phyloP scores from a whole-genome alignment of 2,797 vertebrate genomes.

The Chloroceryle amazona region DNA sequence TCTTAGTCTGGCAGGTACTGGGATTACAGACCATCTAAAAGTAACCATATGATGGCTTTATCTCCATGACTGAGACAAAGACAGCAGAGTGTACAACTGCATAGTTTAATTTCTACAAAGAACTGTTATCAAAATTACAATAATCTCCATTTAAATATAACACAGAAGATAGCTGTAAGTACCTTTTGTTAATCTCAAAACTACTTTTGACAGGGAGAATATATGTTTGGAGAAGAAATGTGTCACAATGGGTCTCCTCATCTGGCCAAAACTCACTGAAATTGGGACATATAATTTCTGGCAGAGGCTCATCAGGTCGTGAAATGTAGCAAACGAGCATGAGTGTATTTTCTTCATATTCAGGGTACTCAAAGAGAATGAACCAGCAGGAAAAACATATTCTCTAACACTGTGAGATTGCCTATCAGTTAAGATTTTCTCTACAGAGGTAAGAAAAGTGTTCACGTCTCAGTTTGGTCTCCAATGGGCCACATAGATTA shows the following conservation, averaged over 20 bases:
- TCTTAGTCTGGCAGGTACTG: neutral
- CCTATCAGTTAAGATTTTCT: neutral
- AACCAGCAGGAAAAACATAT: neutral
- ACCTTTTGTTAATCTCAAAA: neutral
- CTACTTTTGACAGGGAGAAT: neutral
- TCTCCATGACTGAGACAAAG: neutral
- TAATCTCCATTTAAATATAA: neutral
- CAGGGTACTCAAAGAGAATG: neutral
- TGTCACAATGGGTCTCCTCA: neutral
- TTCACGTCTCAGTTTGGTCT: neutral
- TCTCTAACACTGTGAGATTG: neutral
- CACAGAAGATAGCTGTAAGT: neutral
- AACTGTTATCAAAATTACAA: neutral
- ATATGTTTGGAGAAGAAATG: rapidly evolving
- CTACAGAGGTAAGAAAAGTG: neutral
- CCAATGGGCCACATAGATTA: neutral
- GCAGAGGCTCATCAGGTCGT: neutral
- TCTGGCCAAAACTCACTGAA: neutral
- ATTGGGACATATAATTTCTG: neutral
- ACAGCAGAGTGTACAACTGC: neutral
- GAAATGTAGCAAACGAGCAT: neutral
- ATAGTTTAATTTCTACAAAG: neutral
- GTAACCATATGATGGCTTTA: neutral
- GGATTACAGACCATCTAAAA: neutral
- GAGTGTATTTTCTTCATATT: neutral